Base-by-base conservation (phyloP, 2,888 invertebrate genomes). In the Pemphredon lugubris region DNA sequence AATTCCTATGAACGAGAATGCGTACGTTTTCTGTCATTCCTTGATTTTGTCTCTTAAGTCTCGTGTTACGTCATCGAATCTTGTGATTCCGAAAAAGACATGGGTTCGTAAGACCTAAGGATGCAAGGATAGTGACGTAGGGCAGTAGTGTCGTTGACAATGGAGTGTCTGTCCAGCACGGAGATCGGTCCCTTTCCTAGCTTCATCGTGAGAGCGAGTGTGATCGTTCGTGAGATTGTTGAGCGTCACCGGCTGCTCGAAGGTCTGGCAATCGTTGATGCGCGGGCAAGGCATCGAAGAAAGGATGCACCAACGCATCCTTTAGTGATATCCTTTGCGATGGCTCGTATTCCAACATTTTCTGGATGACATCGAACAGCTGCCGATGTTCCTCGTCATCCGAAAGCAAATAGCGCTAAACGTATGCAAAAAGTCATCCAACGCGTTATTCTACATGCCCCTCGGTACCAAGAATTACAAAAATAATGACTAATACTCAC, bases 281-380 rank as follows among this genome's bases (percentile, higher is more conserved):
- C 61, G 93, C 91, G 73, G 96, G 94, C 87, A 97, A 93, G 88
- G 95, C 94, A 86, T 94, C 94, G 91, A 99, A 99, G 92, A 98
- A 98, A 58, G 97, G 95, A 92, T 99, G 99, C 55, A 93, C 91
- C 84, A 99, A 91, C 13, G 98, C 97, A 84, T 98, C 97, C 66
- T 92, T 92, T 83, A 99, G 92, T 83, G 95, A 94, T 86, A 99
- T 94, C 74, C 99, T 93, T 87, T 96, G 95, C 71, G 94, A 92
- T 23, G 99, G 99, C 90, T 99, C 98, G 91, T 98, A 99, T 84
- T 98, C 98, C 89, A 99, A 92, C 99, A 99, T 99, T 90, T 95
- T 94, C 85, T 95, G 94, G 83, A 99, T 95, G 88, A 99, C 92
- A 90, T 98, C 97, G 90, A 99, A 99, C 86, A 99, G 92, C 89